These are phyloP conservation scores for Hyposmocoma kahamanoa DNA, from an alignment of 1,140 invertebrate genomes.

Conservation along the genomic window DNA sequence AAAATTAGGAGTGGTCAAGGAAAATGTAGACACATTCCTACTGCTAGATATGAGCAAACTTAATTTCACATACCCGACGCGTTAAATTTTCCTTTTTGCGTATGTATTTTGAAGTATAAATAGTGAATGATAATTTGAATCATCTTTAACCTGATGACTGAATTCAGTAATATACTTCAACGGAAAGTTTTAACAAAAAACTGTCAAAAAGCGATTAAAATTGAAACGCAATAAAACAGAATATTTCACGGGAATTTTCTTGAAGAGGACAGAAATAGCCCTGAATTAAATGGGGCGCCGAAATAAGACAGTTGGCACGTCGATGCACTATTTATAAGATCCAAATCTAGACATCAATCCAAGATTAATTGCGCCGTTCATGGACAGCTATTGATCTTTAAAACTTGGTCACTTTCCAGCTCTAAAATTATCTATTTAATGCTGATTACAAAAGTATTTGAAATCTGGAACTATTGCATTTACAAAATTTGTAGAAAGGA, in stretches of 20 bases:
- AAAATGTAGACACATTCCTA: slow-evolving; percentile 23
- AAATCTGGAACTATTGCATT: too few species aligned
- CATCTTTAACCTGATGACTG: too few species aligned
- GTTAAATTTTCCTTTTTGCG: not conserved
- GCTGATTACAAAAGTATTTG: too few species aligned
- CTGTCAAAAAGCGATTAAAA: too few species aligned
- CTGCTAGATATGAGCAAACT: too few species aligned
- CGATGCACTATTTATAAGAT: slow-evolving; percentile 33
- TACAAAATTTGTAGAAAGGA: too few species aligned
- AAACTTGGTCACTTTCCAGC: slow-evolving; percentile 34
- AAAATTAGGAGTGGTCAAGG: slow-evolving; percentile 12
- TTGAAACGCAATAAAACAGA: not conserved
- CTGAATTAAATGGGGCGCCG: not conserved
- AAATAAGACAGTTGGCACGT: slow-evolving; percentile 28
- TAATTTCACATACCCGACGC: too few species aligned
- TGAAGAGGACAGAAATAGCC: not conserved
- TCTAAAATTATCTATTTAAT: too few species aligned
- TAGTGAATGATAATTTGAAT: too few species aligned
- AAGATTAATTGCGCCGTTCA: slow-evolving; percentile 36
- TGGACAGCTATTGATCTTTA: slow-evolving; percentile 35
- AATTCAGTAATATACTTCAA: too few species aligned
- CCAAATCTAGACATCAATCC: slow-evolving; percentile 31
- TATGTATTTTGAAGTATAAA: too few species aligned
- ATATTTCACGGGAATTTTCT: not conserved
- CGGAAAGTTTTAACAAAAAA: too few species aligned